Base-by-base conservation (phyloP, 2,888 invertebrate genomes). In the Autographa gamma region DNA sequence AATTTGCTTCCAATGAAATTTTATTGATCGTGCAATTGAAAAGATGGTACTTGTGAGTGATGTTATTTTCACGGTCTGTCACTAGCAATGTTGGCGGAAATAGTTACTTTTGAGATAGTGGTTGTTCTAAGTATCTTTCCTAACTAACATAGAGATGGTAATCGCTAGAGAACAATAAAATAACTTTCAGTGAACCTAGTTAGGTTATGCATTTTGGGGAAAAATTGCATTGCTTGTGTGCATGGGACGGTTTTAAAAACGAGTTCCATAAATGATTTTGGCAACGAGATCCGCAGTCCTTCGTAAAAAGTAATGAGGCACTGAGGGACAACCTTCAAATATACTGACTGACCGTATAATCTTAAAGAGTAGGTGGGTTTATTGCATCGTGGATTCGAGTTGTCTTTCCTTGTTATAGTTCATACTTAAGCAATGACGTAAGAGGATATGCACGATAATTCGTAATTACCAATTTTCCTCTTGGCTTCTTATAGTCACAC, bases 1-100 rank as follows among this genome's bases (percentile, higher is more conserved):
- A 56, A 56, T 56, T 56, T 56, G 13, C 11, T 56, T 54, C 14
- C 13, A 56, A 56, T 56, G 54, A 56, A 25, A 19, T 54, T 56
- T 19, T 56, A 56, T 56, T 56, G 13, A 4, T 19, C 54, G 13
- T 56, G 25, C 19, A 11, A 25, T 56, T 25, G 13, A 56, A 56
- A 5, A n/a, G n/a, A n/a, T 48, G 11, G 8, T 19, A 19, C 54
- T 25, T 56, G 54, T 19, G 11, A 25, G 19, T 19, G 54, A 11
- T 25, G 9, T 56, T 56, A 19, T 52, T 56, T 25, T 25, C 13
- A 48, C 48, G 48, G 48, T n/a, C n/a, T 16, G n/a, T 48, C n/a
- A n/a, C 4, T 48, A n/a, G n/a, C 4, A n/a, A 5, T 54, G 52
- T 18, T 54, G 54, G 43, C 43, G 16, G 43, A 43, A 16, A 16